Conservation (phyloP, 2,888 invertebrate species). For the Dasysyrphus tricinctus region DNA sequence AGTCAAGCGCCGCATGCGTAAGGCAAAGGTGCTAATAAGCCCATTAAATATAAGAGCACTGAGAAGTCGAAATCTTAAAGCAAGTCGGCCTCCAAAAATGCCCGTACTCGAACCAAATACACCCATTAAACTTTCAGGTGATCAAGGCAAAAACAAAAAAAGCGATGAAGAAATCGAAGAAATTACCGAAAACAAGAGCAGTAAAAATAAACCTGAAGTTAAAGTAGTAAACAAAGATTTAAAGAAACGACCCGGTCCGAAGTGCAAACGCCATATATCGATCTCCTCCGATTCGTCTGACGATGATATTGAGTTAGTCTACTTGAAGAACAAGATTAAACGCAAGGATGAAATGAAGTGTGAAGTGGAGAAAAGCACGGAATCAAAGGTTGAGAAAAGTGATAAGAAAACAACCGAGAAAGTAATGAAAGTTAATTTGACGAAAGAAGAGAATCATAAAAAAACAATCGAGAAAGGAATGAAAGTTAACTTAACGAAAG, state of each 20-base stretch:
- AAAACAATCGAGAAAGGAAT: too few relatives aligned
- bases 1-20: constrained; percentile 52
- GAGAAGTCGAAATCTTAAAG: constrained; percentile 36
- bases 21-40: constrained; percentile 68
- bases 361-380: background rate
- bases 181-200: background rate
- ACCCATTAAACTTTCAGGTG: constrained; percentile 76
- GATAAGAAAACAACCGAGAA: background rate
- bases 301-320: constrained; percentile 53
- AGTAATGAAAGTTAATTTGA: background rate
- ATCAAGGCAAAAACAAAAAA: background rate
- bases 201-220: background rate
- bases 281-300: constrained; percentile 25
- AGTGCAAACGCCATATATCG: constrained; percentile 34
- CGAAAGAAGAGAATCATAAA: background rate
- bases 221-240: constrained; percentile 69
- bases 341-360: background rate
- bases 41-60: constrained; percentile 66
- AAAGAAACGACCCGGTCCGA: constrained; percentile 56
- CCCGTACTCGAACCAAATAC: constrained; percentile 77
- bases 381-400: background rate
- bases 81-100: constrained; percentile 67
- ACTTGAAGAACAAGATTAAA: constrained; percentile 43
- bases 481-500: too few relatives aligned
- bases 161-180: background rate